A percentile compares a stretch with the other conserved stretches of the same genome.
Conservation (phyloP, 2,888 invertebrate genomes). For the Netelia melanura region DNA sequence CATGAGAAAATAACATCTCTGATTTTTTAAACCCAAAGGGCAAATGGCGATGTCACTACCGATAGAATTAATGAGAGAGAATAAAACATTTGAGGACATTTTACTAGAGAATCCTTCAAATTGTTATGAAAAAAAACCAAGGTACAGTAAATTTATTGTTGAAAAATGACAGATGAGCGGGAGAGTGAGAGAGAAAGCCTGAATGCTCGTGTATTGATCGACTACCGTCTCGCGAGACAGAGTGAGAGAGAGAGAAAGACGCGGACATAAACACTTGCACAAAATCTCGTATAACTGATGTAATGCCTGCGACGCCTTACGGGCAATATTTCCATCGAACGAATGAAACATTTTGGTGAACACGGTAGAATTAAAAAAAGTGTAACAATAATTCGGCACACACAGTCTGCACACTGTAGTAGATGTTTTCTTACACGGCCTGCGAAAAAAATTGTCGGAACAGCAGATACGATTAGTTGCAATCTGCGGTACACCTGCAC, state of each 20-base stretch:
- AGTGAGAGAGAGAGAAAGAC: constrained; percentile 40
- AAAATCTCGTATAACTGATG: constrained; percentile 8
- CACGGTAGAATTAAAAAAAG: neutral
- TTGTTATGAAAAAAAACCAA: neutral
- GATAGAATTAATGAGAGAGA: neutral
- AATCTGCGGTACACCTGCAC: constrained; percentile 73
- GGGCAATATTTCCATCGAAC: no score
- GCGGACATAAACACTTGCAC: constrained; percentile 61
- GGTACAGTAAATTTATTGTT: constrained; percentile 32
- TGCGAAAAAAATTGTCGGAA: constrained; percentile 73
- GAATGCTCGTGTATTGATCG: constrained; percentile 76
- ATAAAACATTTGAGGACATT: neutral
- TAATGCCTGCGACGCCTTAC: neutral
- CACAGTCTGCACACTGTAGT: neutral
- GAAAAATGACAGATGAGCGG: neutral
- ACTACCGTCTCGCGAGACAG: constrained; percentile 67
- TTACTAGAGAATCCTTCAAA: neutral
- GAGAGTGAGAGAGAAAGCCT: constrained; percentile 48
- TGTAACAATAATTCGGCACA: neutral
- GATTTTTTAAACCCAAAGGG: neutral
- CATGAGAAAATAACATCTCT: neutral
- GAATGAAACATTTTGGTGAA: no score
- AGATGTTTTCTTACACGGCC: constrained; percentile 73
- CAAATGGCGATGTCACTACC: neutral
- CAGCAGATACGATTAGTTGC: constrained; percentile 71